These are phyloP conservation scores for Cygnus buccinator DNA, from an alignment of 2,113 vertebrate species.

Conservation along the genomic window DNA sequence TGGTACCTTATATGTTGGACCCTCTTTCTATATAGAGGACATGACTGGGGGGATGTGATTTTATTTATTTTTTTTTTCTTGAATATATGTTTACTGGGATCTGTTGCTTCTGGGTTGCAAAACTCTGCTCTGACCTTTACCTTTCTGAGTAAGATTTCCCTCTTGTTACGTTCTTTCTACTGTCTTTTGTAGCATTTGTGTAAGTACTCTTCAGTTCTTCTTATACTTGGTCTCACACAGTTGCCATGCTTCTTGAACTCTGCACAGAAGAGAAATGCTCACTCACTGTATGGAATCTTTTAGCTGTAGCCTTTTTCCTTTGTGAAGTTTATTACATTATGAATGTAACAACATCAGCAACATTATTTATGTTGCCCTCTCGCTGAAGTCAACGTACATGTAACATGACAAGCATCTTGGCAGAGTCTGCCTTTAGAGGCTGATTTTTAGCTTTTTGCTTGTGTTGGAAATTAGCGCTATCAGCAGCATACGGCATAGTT, in stretches of 20 bases:
- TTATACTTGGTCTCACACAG: background rate
- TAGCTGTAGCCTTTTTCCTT: background rate
- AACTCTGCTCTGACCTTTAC: background rate
- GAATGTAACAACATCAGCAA: too few species aligned
- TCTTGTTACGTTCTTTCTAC: background rate
- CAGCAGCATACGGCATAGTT: background rate
- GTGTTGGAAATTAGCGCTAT: background rate
- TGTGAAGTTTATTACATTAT: background rate
- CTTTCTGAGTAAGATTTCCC: background rate
- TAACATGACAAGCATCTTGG: background rate
- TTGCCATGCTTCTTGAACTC: background rate
- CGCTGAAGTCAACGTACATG: fast-evolving
- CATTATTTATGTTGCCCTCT: background rate
- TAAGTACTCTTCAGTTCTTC: background rate
- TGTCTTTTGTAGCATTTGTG: background rate
- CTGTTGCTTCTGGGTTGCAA: constrained; percentile 5
- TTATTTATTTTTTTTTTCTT: background rate
- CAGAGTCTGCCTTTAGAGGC: background rate
- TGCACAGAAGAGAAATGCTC: background rate
- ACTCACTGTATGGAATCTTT: background rate
- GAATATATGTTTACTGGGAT: background rate
- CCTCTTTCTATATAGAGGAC: background rate
- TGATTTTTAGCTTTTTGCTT: background rate
- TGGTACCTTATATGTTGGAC: background rate
- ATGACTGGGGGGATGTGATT: background rate